Percentiles rank a stretch among this genome's conserved stretches.
These are phyloP conservation scores for Tromatobia lineatoria DNA, from an alignment of 2,888 invertebrate species.

Conservation along the genomic window DNA sequence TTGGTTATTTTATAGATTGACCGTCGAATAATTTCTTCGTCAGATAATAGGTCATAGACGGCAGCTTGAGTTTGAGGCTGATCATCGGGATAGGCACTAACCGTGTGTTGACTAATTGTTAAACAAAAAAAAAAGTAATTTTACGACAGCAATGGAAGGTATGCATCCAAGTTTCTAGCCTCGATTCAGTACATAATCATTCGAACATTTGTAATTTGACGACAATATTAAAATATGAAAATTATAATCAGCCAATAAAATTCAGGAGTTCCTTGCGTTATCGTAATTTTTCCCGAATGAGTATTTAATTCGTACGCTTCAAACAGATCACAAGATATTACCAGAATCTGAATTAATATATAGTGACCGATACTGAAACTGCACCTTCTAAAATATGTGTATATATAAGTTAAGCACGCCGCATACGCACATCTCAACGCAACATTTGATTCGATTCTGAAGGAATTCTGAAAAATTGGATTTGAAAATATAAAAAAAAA, in stretches of 20 bases:
- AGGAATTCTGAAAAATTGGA: background rate
- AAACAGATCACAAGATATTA: background rate
- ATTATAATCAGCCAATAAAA: background rate
- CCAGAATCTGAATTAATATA: background rate
- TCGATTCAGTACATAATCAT: background rate
- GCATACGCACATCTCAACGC: too few relatives aligned
- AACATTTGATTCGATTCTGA: background rate
- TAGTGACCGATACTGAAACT: background rate
- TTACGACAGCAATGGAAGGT: background rate
- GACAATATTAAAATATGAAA: background rate
- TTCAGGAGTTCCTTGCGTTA: background rate
- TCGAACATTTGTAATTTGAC: background rate
- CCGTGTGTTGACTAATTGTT: background rate
- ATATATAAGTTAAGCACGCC: background rate
- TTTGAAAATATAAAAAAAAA: too few relatives aligned
- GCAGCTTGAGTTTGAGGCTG: constrained; percentile 1
- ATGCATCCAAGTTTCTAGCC: background rate
- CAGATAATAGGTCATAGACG: constrained; percentile 20
- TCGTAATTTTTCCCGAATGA: background rate
- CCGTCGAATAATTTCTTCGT: constrained; percentile 31
- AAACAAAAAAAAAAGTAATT: background rate
- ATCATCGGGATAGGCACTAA: constrained; percentile 14
- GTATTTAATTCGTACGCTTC: background rate
- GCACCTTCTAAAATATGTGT: background rate
- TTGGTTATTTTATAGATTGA: constrained; percentile 1